phyloP scores from a whole-genome alignment of 2,888 invertebrate genomes.

The Drosophila neotestacea region DNA sequence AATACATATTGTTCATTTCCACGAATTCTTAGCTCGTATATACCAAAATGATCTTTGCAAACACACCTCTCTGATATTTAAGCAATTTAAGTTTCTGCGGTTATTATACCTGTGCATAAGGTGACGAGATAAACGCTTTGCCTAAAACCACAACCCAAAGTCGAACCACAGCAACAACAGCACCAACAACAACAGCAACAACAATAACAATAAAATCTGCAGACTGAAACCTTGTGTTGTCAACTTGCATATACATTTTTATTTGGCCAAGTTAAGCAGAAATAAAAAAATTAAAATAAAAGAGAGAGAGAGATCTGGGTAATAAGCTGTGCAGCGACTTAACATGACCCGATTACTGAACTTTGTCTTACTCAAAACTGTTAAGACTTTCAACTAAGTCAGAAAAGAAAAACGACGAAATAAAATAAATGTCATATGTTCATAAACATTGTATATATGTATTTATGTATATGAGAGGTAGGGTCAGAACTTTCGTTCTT shows the following conservation, averaged over 20 bases:
- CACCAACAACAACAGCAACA: conserved; percentile 19
- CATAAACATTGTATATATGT: conserved; percentile 1
- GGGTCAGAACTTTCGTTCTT: conserved; percentile 43
- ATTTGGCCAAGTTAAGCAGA: conserved; percentile 45
- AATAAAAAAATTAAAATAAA: conserved; percentile 13
- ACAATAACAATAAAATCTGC: conserved; percentile 25
- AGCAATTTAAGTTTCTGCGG: conserved; percentile 59
- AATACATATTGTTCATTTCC: conserved; percentile 6
- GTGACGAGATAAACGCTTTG: conserved; percentile 61
- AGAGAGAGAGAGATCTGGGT: conserved; percentile 26
- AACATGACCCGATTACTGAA: conserved; percentile 59
- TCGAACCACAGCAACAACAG: conserved; percentile 16
- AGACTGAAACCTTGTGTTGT: conserved; percentile 53
- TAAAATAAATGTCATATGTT: conserved; percentile 38
- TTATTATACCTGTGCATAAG: conserved; percentile 40
- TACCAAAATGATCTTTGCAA: conserved; percentile 5
- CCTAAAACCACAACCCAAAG: conserved; percentile 56
- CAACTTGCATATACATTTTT: conserved; percentile 59
- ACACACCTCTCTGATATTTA: conserved; percentile 37
- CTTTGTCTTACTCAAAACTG: conserved; percentile 18
- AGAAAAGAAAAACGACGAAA: conserved; percentile 3
- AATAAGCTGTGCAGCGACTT: conserved; percentile 47
- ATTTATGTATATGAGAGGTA: conserved; percentile 14
- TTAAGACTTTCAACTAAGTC: conserved; percentile 11
- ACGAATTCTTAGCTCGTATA: conserved; percentile 7